phyloP scores from a whole-genome alignment of 1,140 invertebrate genomes.

The Hyles vespertilio region DNA sequence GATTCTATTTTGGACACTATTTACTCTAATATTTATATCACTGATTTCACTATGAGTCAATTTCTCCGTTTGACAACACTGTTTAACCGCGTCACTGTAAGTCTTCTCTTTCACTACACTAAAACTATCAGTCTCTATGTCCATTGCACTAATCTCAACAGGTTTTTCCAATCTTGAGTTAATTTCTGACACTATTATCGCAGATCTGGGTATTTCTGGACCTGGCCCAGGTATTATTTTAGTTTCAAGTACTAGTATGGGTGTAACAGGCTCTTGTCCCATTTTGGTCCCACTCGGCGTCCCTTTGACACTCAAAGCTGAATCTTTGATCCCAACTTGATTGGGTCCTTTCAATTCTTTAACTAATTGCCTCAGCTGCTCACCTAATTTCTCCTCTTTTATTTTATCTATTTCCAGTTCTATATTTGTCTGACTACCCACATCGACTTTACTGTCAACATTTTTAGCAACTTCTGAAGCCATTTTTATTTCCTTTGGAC shows the following conservation, averaged over 20 bases:
- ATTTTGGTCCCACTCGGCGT: no score
- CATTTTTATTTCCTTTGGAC: no score
- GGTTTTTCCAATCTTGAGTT: neutral
- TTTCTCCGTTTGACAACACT: slow-evolving; percentile 29
- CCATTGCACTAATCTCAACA: slow-evolving; percentile 2
- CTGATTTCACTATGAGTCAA: slow-evolving; percentile 25
- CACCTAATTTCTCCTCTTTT: neutral
- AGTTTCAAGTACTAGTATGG: neutral
- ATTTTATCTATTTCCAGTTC: slow-evolving; percentile 2
- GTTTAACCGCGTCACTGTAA: slow-evolving; percentile 20
- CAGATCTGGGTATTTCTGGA: no score
- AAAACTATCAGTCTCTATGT: slow-evolving; percentile 19
- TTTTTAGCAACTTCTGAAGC: no score
- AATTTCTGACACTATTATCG: no score
- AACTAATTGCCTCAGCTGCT: no score
- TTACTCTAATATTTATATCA: neutral
- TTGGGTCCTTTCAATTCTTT: no score
- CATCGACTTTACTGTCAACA: no score
- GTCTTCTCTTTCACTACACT: slow-evolving; percentile 15
- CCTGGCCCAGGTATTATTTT: no score
- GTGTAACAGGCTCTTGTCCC: neutral
- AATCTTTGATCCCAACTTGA: no score
- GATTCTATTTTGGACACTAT: no score
- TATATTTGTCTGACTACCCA: neutral
- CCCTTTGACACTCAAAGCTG: no score